Conservation (phyloP, 2,797 vertebrate genomes). For the Phalloptychus januarius region DNA sequence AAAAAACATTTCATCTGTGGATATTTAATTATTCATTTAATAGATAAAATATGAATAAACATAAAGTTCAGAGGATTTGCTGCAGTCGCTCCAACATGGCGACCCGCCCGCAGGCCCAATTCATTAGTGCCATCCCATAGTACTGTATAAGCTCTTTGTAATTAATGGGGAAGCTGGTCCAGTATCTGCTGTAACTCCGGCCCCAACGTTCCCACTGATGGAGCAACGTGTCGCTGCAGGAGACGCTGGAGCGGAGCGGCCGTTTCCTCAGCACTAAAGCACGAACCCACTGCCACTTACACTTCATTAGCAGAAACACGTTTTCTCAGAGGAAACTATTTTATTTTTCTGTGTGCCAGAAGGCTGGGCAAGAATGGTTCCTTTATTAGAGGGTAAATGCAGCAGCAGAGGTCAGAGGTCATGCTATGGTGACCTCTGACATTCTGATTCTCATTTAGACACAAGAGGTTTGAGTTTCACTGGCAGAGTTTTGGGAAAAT, state of each 20-base stretch:
- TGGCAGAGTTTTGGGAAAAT: too few species aligned
- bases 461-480: too few species aligned
- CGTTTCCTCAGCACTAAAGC: background rate
- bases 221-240: constrained; percentile 5
- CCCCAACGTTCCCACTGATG: constrained; percentile 25
- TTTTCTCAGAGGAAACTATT: background rate
- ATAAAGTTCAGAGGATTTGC: background rate
- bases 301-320: background rate
- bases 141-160: constrained; percentile 13
- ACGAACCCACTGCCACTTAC: background rate
- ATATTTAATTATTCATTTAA: background rate
- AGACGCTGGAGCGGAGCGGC: background rate
- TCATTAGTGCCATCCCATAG: constrained; percentile 27
- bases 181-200: constrained; percentile 19
- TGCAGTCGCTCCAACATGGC: constrained; percentile 11
- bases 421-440: too few species aligned
- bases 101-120: constrained; percentile 25
- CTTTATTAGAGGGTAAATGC: too few species aligned
- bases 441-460: too few species aligned
- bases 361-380: too few species aligned
- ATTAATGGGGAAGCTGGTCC: constrained; percentile 22
- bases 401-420: too few species aligned
- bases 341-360: background rate
- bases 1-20: too few species aligned
- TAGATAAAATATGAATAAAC: background rate